Percentiles rank a stretch among this genome's conserved stretches.
Evolutionary conservation across 2,797 vertebrate genomes (phyloP).

Genomic region (Capromys pilorides): DNA sequence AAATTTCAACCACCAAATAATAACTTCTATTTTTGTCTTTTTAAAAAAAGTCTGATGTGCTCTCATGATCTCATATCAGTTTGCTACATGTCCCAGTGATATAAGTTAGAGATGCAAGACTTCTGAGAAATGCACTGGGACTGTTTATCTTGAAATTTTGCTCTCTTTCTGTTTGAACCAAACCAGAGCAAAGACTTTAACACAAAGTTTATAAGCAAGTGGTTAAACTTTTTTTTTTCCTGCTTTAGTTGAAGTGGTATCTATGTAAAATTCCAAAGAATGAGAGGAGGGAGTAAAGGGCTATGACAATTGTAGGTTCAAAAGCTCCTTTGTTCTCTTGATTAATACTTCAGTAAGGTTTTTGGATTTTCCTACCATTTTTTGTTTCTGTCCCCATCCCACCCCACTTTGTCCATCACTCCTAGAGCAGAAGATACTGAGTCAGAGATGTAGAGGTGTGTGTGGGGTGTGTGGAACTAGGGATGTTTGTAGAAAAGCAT

Average conservation of each 20-base stretch:
- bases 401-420: background rate
- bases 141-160: conserved; percentile 32
- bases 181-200: conserved; percentile 49
- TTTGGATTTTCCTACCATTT: conserved; percentile 46
- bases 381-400: conserved; percentile 4
- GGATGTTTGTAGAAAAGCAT: background rate
- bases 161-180: conserved; percentile 50
- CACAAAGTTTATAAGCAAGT: background rate
- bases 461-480: background rate
- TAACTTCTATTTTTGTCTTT: conserved; percentile 10
- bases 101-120: background rate
- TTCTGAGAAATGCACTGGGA: conserved; percentile 15
- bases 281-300: background rate
- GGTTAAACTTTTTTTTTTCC: background rate
- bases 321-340: conserved; percentile 6
- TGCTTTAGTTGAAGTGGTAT: conserved; percentile 29
- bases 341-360: conserved; percentile 19
- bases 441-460: background rate
- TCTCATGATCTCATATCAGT: background rate
- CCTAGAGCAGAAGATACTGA: background rate
- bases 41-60: conserved; percentile 35
- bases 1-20: conserved; percentile 14
- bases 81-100: background rate
- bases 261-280: conserved; percentile 30
- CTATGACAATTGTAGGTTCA: conserved; percentile 41